phyloP scores from a whole-genome alignment of 2,113 vertebrate species.

The Chascanopsetta lugubris region DNA sequence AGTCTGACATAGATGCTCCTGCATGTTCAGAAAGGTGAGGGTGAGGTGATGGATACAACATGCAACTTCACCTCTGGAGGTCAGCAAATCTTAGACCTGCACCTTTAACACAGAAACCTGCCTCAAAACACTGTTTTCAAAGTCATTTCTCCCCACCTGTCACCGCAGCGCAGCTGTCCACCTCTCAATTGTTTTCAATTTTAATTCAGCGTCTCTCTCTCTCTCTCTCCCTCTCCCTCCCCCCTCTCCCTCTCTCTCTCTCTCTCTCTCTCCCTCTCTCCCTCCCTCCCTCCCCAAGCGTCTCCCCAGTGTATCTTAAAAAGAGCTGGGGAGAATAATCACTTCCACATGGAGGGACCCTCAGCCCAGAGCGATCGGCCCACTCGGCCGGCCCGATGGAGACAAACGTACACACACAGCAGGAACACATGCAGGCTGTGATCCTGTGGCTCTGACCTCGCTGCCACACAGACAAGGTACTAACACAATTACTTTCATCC shows the following conservation, averaged over 20 bases:
- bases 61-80: no score
- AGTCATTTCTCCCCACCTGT: conserved; percentile 41
- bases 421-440: not conserved
- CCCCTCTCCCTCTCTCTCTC: conserved; percentile 17
- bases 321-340: conserved; percentile 58
- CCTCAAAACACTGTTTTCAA: conserved; percentile 22
- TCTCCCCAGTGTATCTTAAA: conserved; percentile 60
- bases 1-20: no score
- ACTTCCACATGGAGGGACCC: conserved; percentile 69
- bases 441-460: conserved; percentile 31
- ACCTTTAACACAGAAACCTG: conserved; percentile 10
- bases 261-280: conserved; percentile 8
- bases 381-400: conserved; percentile 36
- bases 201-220: not conserved
- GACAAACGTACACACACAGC: conserved; percentile 19
- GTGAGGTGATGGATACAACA: no score
- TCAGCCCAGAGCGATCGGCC: conserved; percentile 60
- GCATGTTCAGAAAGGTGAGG: no score
- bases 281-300: conserved; percentile 15
- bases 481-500: conserved; percentile 68
- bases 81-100: no score
- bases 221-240: conserved; percentile 17
- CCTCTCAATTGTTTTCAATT: conserved; percentile 42
- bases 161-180: conserved; percentile 24
- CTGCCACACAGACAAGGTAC: conserved; percentile 48